Evolutionary conservation across 2,888 invertebrate species (phyloP).

Genomic region (Drosophila stalkeri): DNA sequence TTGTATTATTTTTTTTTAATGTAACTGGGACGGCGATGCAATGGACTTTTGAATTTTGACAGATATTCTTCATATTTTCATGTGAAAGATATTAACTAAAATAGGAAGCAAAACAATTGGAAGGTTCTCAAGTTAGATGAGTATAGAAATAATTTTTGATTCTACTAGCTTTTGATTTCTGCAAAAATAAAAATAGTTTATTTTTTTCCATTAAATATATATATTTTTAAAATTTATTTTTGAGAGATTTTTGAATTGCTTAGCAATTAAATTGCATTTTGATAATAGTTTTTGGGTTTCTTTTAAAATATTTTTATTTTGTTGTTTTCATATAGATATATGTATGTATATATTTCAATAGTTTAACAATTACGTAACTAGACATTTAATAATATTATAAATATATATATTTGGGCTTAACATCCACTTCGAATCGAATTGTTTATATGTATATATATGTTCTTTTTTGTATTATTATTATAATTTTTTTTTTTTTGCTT

Average conservation of each 20-base stretch:
- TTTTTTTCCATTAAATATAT: slow-evolving; percentile 3
- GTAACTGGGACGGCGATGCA: slow-evolving; percentile 68
- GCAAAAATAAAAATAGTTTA: slow-evolving; percentile 6
- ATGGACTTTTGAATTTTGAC: slow-evolving; percentile 59
- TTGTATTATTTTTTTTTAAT: slow-evolving; percentile 5
- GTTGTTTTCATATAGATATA: slow-evolving; percentile 20
- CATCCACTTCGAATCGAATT: slow-evolving; percentile 29
- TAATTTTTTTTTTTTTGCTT: slow-evolving; percentile 3
- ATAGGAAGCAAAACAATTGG: slow-evolving; percentile 41
- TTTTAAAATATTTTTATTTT: slow-evolving; percentile 3
- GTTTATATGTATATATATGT: neutral
- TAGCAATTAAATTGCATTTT: slow-evolving; percentile 47
- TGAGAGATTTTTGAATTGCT: slow-evolving; percentile 26
- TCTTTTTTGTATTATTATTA: too few species aligned
- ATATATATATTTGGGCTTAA: slow-evolving; percentile 26
- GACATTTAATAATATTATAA: slow-evolving; percentile 38
- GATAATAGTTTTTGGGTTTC: slow-evolving; percentile 26
- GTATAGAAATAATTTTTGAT: slow-evolving; percentile 23
- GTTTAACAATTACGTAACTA: slow-evolving; percentile 42
- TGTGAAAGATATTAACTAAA: slow-evolving; percentile 8
- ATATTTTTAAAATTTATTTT: slow-evolving; percentile 14
- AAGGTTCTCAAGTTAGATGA: slow-evolving; percentile 33
- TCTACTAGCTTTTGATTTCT: slow-evolving; percentile 1
- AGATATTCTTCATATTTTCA: neutral
- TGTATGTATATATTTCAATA: slow-evolving; percentile 18